A percentile compares a stretch with the other conserved stretches of the same genome.
These are phyloP conservation scores for Corythaeola cristata DNA, from an alignment of 2,113 vertebrate species.

Conservation along the genomic window DNA sequence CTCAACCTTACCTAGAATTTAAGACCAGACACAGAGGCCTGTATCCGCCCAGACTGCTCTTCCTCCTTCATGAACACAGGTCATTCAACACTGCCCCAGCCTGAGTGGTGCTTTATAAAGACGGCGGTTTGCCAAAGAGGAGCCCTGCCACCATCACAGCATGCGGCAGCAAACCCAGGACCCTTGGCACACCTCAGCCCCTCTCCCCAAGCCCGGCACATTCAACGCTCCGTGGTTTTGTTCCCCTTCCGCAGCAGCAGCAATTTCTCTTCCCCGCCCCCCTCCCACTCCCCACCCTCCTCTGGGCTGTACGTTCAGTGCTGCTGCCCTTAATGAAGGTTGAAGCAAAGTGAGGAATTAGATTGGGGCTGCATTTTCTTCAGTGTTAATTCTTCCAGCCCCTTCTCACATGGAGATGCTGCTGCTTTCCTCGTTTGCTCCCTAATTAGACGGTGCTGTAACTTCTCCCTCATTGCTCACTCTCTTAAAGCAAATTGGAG, in stretches of 20 bases:
- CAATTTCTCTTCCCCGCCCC: neutral
- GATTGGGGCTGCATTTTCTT: neutral
- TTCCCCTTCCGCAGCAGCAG: neutral
- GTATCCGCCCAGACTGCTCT: neutral
- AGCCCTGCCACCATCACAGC: neutral
- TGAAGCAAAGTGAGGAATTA: neutral
- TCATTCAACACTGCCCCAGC: neutral
- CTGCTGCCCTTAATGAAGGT: neutral
- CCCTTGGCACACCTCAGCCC: neutral
- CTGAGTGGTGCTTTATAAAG: neutral
- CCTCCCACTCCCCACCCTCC: conserved; percentile 6
- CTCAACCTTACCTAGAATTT: neutral
- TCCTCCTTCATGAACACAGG: neutral
- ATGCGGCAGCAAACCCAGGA: neutral
- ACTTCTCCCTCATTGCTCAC: neutral
- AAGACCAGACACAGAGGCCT: neutral
- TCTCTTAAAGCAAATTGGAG: neutral
- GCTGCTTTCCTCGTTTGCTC: conserved; percentile 28
- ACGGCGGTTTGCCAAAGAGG: neutral
- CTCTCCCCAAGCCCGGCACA: neutral
- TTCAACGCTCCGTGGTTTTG: neutral
- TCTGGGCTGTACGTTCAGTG: neutral
- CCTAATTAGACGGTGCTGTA: neutral
- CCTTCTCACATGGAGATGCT: neutral
- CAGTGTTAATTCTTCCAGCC: neutral